These are phyloP conservation scores for Neodiprion virginianus DNA, from an alignment of 1,140 invertebrate species.

Conservation along the genomic window DNA sequence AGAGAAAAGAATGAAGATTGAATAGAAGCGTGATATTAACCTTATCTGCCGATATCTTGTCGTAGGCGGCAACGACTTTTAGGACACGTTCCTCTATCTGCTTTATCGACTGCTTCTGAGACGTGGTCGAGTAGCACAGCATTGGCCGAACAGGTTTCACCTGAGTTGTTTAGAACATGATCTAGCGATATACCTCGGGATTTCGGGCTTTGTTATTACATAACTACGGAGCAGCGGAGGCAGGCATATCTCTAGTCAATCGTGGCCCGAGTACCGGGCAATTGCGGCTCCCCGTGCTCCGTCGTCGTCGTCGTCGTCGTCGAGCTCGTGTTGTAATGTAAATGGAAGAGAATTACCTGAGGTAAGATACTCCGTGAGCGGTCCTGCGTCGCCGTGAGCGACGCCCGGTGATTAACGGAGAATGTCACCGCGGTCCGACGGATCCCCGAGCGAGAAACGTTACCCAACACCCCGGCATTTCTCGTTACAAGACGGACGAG, in stretches of 20 bases:
- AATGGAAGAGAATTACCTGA: slow-evolving; percentile 37
- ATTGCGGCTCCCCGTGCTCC: neutral
- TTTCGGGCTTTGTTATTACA: neutral
- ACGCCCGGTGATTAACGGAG: slow-evolving; percentile 24
- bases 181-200: neutral
- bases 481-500: slow-evolving; percentile 36
- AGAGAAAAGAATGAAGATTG: slow-evolving; percentile 54
- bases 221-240: neutral
- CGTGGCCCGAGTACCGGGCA: neutral
- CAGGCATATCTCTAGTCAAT: neutral
- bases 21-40: slow-evolving; percentile 64
- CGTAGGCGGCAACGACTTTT: slow-evolving; percentile 79
- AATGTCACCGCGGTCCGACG: slow-evolving; percentile 12
- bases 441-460: slow-evolving; percentile 25
- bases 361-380: slow-evolving; percentile 11
- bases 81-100: slow-evolving; percentile 73
- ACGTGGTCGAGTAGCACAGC: slow-evolving; percentile 22
- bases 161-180: slow-evolving; percentile 24
- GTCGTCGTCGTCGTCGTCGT: neutral
- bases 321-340: neutral
- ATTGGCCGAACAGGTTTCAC: slow-evolving; percentile 18
- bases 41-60: slow-evolving; percentile 81
- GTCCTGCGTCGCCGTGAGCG: slow-evolving; percentile 25
- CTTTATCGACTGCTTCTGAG: slow-evolving; percentile 56
- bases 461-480: slow-evolving; percentile 39